Conservation (phyloP, 2,113 vertebrate species). For the Labeo catla region DNA sequence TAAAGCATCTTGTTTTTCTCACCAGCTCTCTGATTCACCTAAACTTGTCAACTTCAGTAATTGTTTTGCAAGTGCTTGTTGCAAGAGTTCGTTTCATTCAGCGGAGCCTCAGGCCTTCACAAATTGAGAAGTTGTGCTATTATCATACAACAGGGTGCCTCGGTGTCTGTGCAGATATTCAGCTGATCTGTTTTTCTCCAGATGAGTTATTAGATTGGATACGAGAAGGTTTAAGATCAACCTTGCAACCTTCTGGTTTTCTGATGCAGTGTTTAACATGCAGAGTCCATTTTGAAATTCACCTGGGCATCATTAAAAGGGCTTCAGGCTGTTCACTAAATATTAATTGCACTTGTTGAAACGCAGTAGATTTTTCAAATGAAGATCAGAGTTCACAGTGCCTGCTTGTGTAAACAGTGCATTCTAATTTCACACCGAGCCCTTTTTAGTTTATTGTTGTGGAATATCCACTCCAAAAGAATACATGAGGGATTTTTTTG, state of each 20-base stretch:
- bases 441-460: neutral
- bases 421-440: neutral
- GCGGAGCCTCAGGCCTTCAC: neutral
- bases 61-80: conserved; percentile 4
- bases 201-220: neutral
- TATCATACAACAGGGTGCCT: conserved; percentile 8
- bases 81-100: neutral
- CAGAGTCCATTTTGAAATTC: neutral
- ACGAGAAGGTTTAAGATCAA: neutral
- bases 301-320: neutral
- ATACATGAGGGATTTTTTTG: conserved; percentile 18
- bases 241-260: neutral
- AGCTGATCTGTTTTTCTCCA: neutral
- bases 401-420: neutral
- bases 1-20: neutral
- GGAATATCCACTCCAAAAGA: conserved; percentile 15
- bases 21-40: neutral
- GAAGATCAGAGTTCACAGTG: neutral
- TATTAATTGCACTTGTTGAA: neutral
- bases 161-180: conserved; percentile 7
- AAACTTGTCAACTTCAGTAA: conserved; percentile 8
- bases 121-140: conserved; percentile 7
- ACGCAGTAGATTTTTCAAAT: neutral
- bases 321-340: neutral
- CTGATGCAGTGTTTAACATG: neutral